Conservation (phyloP, 2,113 vertebrate genomes). For the Stercorarius parasiticus region DNA sequence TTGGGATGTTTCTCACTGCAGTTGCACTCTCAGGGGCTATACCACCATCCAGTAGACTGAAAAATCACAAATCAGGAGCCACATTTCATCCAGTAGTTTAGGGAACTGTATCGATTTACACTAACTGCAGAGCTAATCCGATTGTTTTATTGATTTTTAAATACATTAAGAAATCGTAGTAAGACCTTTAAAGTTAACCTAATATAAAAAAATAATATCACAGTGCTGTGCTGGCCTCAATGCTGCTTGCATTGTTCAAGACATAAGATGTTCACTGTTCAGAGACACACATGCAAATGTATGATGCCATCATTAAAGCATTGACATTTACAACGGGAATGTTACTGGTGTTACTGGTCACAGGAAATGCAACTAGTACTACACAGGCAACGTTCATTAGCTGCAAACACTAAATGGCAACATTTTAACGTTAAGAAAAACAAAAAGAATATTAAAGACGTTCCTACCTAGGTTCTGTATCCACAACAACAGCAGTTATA, state of each 20-base stretch:
- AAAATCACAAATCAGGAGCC: neutral
- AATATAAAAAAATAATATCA: neutral
- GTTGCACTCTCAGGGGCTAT: neutral
- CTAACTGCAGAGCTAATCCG: neutral
- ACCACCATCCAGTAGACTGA: neutral
- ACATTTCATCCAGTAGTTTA: neutral
- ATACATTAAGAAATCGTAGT: neutral
- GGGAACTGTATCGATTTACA: neutral
- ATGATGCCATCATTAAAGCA: neutral
- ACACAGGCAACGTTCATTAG: neutral
- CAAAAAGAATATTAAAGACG: neutral
- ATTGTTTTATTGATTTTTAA: neutral
- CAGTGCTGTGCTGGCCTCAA: neutral
- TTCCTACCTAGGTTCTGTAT: conserved; percentile 69
- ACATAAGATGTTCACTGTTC: neutral
- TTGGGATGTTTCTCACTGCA: neutral
- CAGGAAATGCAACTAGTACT: neutral
- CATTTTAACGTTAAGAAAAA: neutral
- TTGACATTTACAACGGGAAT: neutral
- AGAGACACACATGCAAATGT: neutral
- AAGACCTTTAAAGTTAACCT: neutral
- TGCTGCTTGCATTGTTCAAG: neutral
- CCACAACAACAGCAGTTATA: neutral
- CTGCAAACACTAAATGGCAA: neutral
- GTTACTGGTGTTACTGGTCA: neutral